Conservation (phyloP, 2,797 vertebrate genomes). For the Leuciscus waleckii region DNA sequence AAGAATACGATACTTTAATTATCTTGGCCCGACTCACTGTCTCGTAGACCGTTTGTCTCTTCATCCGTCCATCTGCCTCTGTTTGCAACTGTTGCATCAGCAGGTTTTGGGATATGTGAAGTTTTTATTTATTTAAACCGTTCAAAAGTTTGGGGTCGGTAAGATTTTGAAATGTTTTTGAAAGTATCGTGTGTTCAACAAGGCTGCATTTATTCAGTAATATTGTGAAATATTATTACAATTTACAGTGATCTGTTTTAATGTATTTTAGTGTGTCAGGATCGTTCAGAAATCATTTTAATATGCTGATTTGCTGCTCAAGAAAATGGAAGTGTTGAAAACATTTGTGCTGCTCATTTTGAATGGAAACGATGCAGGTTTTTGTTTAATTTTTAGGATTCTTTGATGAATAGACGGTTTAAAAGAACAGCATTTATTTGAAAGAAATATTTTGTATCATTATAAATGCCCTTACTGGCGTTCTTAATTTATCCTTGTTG, state of each 20-base stretch:
- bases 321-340: neutral
- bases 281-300: neutral
- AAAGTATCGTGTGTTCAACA: neutral
- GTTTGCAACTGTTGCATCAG: neutral
- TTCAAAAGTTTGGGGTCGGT: neutral
- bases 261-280: neutral
- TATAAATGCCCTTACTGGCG: no score
- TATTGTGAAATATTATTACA: neutral
- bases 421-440: neutral
- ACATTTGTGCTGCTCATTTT: neutral
- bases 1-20: conserved; percentile 26
- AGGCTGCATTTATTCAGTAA: neutral
- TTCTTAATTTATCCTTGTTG: neutral
- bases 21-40: neutral
- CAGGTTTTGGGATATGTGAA: neutral
- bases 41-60: neutral
- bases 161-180: neutral
- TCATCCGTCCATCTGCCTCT: neutral
- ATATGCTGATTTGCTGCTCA: neutral
- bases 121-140: neutral
- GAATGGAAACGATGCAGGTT: neutral
- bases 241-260: neutral
- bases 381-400: neutral
- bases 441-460: neutral
- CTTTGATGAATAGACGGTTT: neutral